Percentiles rank a stretch among this genome's conserved stretches.
phyloP scores from a whole-genome alignment of 2,888 invertebrate species.

The Leptothorax acervorum region DNA sequence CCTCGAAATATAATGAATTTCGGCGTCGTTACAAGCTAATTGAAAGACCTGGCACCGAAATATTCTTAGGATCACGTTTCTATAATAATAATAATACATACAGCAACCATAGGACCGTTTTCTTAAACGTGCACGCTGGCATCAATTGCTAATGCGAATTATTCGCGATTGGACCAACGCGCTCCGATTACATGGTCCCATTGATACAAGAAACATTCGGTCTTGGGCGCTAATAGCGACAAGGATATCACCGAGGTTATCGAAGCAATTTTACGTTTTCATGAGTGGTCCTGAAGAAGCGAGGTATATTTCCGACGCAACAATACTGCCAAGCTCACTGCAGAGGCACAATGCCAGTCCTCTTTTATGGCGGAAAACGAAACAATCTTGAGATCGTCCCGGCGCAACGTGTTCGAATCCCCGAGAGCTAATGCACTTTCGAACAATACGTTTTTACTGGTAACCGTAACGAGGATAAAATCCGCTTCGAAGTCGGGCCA shows the following conservation, averaged over 20 bases:
- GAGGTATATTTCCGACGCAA: slow-evolving; percentile 30
- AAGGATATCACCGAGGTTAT: slow-evolving; percentile 19
- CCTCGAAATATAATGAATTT: slow-evolving; percentile 30
- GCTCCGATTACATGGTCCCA: slow-evolving; percentile 43
- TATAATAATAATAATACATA: slow-evolving; percentile 17
- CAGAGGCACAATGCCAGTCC: slow-evolving; percentile 28
- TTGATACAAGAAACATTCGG: slow-evolving; percentile 38
- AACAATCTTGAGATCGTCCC: slow-evolving; percentile 29
- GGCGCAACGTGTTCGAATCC: slow-evolving; percentile 29
- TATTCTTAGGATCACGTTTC: slow-evolving; percentile 23
- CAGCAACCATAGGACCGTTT: slow-evolving; percentile 37
- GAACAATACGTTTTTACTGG: slow-evolving; percentile 49
- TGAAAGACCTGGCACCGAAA: slow-evolving; percentile 54
- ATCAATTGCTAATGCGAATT: slow-evolving; percentile 24
- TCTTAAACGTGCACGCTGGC: neutral
- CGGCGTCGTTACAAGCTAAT: slow-evolving; percentile 34
- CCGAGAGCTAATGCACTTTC: slow-evolving; percentile 51
- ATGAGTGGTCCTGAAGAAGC: slow-evolving; percentile 47
- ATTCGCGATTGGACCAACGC: slow-evolving; percentile 44
- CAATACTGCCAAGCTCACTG: slow-evolving; percentile 25
- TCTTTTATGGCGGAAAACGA: neutral
- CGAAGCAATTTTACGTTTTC: neutral
- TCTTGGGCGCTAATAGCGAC: slow-evolving; percentile 28
- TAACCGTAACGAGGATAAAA: slow-evolving; percentile 62
- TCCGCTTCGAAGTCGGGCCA: slow-evolving; percentile 63